These are phyloP conservation scores for Hypothenemus hampei DNA, from an alignment of 1,140 invertebrate genomes.

Conservation along the genomic window DNA sequence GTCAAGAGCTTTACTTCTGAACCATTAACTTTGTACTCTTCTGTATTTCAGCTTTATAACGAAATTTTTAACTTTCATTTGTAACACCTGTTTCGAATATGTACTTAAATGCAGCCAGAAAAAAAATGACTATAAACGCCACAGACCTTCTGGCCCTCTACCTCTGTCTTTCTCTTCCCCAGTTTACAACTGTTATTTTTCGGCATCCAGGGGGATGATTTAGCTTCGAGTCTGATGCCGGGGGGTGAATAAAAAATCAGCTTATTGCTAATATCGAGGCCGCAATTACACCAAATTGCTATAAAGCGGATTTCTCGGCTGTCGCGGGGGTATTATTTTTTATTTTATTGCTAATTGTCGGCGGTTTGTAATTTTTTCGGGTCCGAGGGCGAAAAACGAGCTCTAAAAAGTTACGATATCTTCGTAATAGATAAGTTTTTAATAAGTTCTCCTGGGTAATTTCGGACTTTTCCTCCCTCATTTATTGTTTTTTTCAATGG, in stretches of 20 bases:
- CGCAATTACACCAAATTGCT: constrained; percentile 43
- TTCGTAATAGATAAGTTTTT: constrained; percentile 12
- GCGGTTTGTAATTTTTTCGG: constrained; percentile 31
- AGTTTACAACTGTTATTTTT: background rate
- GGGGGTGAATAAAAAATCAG: constrained; percentile 48
- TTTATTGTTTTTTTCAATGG: too few species aligned
- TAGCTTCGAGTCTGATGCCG: constrained; percentile 26
- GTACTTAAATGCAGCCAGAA: too few species aligned
- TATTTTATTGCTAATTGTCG: constrained; percentile 44
- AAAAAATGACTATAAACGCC: too few species aligned
- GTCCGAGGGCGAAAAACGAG: constrained; percentile 3
- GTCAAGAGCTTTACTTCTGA: too few species aligned
- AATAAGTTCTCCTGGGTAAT: constrained; percentile 5
- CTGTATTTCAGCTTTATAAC: too few species aligned
- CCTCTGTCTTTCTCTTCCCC: too few species aligned
- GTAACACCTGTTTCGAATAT: too few species aligned
- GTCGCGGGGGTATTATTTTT: constrained; percentile 37
- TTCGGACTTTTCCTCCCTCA: too few species aligned
- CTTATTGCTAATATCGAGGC: constrained; percentile 46
- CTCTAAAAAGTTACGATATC: constrained; percentile 13
- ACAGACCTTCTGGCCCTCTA: too few species aligned
- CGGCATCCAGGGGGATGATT: constrained; percentile 20
- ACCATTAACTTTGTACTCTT: too few species aligned
- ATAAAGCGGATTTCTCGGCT: constrained; percentile 37
- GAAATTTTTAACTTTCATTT: too few species aligned